phyloP scores from a whole-genome alignment of 2,888 invertebrate species.

The Agrenia bidenticulata region DNA sequence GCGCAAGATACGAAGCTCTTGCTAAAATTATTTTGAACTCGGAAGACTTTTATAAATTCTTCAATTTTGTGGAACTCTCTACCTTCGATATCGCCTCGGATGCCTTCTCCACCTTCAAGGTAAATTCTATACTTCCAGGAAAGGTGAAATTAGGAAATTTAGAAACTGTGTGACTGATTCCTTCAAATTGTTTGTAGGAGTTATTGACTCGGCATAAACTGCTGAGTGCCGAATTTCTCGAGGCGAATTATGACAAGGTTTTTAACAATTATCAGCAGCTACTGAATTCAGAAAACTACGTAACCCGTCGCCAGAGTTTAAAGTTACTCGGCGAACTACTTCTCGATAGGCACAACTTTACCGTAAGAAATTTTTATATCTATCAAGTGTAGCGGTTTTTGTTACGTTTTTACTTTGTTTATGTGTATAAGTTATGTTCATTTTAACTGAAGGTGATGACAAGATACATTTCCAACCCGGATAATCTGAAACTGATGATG shows the following conservation, averaged over 20 bases:
- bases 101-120: slow-evolving; percentile 99
- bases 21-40: slow-evolving; percentile 98
- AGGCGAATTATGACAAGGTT: slow-evolving; percentile 97
- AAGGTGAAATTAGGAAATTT: not conserved
- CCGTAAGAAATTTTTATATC: slow-evolving; percentile 65
- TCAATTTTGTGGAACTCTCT: slow-evolving; percentile 98
- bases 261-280: slow-evolving; percentile 96
- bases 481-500: slow-evolving; percentile 99
- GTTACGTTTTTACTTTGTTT: not conserved
- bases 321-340: slow-evolving; percentile 96
- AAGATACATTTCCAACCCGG: slow-evolving; percentile 98
- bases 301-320: slow-evolving; percentile 96
- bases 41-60: slow-evolving; percentile 99
- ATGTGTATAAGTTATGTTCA: not conserved
- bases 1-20: slow-evolving; percentile 95
- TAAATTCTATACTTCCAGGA: slow-evolving; percentile 55
- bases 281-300: slow-evolving; percentile 98
- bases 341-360: slow-evolving; percentile 98
- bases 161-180: too few species aligned
- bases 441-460: slow-evolving; percentile 72
- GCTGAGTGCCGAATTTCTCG: slow-evolving; percentile 96
- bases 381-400: not conserved
- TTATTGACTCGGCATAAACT: slow-evolving; percentile 91
- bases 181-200: slow-evolving; percentile 75
- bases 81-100: slow-evolving; percentile 99